These are phyloP conservation scores for Mobula hypostoma DNA, from an alignment of 2,113 vertebrate genomes.

Conservation along the genomic window DNA sequence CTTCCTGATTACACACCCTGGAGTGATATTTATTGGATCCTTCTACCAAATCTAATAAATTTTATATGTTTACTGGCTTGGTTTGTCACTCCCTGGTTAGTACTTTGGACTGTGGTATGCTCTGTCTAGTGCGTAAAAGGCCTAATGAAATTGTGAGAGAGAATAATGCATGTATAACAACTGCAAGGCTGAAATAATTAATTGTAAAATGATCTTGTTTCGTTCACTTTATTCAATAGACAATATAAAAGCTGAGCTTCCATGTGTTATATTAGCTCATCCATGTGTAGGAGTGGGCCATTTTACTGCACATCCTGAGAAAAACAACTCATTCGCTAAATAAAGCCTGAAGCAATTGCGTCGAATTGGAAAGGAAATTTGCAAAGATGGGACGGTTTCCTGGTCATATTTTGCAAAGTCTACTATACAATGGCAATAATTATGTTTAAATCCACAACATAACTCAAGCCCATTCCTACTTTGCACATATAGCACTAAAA, in stretches of 20 bases:
- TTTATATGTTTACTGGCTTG: slow-evolving; percentile 14
- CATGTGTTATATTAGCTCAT: neutral
- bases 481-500: too few relatives aligned
- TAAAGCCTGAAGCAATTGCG: neutral
- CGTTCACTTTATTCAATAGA: neutral
- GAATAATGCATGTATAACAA: neutral
- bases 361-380: neutral
- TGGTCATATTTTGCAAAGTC: neutral
- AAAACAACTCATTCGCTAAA: neutral
- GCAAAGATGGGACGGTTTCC: neutral
- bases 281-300: neutral
- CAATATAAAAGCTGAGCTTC: neutral
- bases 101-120: neutral
- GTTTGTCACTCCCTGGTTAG: neutral
- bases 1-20: neutral
- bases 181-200: neutral
- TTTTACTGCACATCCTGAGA: neutral
- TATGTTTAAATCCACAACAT: neutral
- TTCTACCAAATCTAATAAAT: neutral
- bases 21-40: slow-evolving; percentile 17
- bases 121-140: neutral
- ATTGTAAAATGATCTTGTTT: neutral
- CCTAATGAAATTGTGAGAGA: neutral
- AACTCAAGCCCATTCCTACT: too few relatives aligned
- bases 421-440: neutral